Percentiles rank a stretch among this genome's conserved stretches.
These are phyloP conservation scores for Ophonus ardosiacus DNA, from an alignment of 2,888 invertebrate genomes.

Conservation along the genomic window DNA sequence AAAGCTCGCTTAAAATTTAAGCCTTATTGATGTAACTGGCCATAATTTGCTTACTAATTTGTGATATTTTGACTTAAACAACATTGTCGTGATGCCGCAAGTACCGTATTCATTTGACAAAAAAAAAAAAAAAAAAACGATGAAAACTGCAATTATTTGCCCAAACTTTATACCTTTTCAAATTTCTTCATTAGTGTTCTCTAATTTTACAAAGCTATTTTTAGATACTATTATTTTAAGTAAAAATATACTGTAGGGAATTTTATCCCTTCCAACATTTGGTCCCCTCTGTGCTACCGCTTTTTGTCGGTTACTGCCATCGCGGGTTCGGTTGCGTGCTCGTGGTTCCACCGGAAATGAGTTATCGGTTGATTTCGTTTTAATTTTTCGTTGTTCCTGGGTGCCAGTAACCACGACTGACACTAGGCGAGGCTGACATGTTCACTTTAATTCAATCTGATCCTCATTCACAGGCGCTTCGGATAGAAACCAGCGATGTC, in stretches of 20 bases:
- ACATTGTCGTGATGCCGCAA: too few species aligned
- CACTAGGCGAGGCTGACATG: conserved; percentile 15
- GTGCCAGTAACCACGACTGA: conserved; percentile 7
- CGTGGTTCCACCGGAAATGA: conserved; percentile 57
- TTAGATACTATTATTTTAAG: too few species aligned
- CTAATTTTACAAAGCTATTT: too few species aligned
- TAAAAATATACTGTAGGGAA: background rate
- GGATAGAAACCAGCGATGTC: background rate
- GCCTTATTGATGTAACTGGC: too few species aligned
- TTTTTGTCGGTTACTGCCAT: conserved; percentile 13
- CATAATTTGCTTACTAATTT: too few species aligned
- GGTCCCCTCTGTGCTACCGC: background rate
- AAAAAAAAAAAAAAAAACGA: too few species aligned
- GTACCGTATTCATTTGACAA: too few species aligned
- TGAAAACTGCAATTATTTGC: too few species aligned
- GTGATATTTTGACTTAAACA: too few species aligned
- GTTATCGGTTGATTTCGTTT: conserved; percentile 60
- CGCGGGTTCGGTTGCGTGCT: conserved; percentile 17
- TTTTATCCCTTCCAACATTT: background rate
- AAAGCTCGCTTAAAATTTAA: too few species aligned
- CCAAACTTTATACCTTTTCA: too few species aligned
- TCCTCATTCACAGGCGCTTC: background rate
- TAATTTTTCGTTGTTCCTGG: conserved; percentile 39
- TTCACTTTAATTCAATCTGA: conserved; percentile 42
- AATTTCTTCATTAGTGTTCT: too few species aligned